Conservation (phyloP, 2,888 invertebrate genomes). For the Podabrus alpinus region DNA sequence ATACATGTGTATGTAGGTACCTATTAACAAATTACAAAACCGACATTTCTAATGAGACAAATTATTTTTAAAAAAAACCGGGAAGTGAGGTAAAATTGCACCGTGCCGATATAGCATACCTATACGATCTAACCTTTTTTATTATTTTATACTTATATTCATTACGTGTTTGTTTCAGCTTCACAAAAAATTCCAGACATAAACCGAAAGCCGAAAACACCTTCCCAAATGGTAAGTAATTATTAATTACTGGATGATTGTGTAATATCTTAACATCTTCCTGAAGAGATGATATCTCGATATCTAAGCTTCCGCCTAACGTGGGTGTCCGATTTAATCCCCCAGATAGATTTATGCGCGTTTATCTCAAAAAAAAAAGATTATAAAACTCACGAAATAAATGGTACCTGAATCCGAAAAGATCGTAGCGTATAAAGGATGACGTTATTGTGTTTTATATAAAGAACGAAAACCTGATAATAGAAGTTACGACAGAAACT, state of each 20-base stretch:
- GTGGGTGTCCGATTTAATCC: constrained; percentile 36
- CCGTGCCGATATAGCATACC: not conserved
- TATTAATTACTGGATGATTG: not conserved
- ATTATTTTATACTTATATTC: constrained; percentile 11
- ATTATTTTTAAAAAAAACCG: too few species aligned
- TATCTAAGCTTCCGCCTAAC: constrained; percentile 25
- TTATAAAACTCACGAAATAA: constrained; percentile 28
- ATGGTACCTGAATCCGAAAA: constrained; percentile 23
- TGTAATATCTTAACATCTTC: not conserved
- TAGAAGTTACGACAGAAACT: not conserved
- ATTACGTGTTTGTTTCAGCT: constrained; percentile 58
- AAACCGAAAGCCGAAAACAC: constrained; percentile 80
- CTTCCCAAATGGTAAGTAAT: constrained; percentile 88
- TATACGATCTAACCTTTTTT: too few species aligned
- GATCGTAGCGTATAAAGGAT: constrained; percentile 6
- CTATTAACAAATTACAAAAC: not conserved
- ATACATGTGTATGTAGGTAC: too few species aligned
- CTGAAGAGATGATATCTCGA: constrained; percentile 1
- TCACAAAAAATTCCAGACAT: constrained; percentile 61
- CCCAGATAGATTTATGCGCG: constrained; percentile 35
- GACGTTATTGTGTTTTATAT: constrained; percentile 6
- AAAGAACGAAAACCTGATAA: constrained; percentile 1
- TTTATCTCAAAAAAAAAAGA: constrained; percentile 30
- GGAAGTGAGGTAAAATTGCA: not conserved
- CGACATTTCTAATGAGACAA: not conserved